A percentile compares a stretch with the other conserved stretches of the same genome.
Conservation (phyloP, 2,113 vertebrate genomes). For the Sardina pilchardus region DNA sequence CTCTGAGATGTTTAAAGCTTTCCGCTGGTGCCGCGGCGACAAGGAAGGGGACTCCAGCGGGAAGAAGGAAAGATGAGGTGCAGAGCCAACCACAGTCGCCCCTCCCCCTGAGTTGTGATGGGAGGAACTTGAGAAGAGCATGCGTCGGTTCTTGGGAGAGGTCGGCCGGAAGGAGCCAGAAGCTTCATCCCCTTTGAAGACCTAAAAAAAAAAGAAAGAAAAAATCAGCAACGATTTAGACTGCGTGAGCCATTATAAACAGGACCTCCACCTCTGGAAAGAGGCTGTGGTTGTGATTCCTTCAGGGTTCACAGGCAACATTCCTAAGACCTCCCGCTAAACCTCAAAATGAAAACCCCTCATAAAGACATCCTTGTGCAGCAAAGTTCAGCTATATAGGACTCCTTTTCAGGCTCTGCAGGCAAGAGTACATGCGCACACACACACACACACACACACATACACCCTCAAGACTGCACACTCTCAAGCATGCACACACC, state of each 20-base stretch:
- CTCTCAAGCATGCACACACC: neutral
- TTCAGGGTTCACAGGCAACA: too few relatives aligned
- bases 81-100: conserved; percentile 49
- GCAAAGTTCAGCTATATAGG: too few relatives aligned
- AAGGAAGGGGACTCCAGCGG: conserved; percentile 78
- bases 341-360: too few relatives aligned
- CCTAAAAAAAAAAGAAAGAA: neutral
- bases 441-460: neutral
- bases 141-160: conserved; percentile 85
- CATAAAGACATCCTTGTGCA: too few relatives aligned
- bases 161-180: conserved; percentile 78
- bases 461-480: neutral
- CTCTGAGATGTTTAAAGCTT: conserved; percentile 94
- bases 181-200: conserved; percentile 81
- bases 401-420: too few relatives aligned
- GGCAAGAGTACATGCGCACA: too few relatives aligned
- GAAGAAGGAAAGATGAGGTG: conserved; percentile 82
- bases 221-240: neutral
- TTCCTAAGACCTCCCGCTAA: too few relatives aligned
- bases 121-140: conserved; percentile 85
- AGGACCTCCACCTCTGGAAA: neutral
- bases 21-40: conserved; percentile 87
- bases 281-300: too few relatives aligned
- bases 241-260: neutral
- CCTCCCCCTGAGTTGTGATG: conserved; percentile 62